phyloP scores from a whole-genome alignment of 1,140 invertebrate genomes.

The Anoplophora glabripennis region DNA sequence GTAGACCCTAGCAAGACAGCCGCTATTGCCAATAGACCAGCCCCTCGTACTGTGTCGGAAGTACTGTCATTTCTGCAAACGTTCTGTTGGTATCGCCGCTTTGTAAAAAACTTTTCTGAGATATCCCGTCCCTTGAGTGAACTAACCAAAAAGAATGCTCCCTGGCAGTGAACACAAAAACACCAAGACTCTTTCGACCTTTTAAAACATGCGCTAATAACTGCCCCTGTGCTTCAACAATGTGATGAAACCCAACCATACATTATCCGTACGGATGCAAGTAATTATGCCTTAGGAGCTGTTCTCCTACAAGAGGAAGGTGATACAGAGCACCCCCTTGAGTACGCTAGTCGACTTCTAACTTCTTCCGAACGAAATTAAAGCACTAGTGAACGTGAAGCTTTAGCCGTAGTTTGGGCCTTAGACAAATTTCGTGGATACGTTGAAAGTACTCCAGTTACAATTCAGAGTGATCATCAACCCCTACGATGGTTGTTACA shows the following conservation, averaged over 20 bases:
- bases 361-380: constrained; percentile 45
- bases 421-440: constrained; percentile 41
- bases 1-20: too few relatives aligned
- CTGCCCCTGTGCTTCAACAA: background rate
- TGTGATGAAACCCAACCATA: background rate
- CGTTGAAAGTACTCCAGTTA: constrained; percentile 41
- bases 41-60: background rate
- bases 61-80: background rate
- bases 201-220: background rate
- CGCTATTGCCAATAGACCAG: background rate
- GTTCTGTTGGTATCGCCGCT: background rate
- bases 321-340: constrained; percentile 37
- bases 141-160: background rate
- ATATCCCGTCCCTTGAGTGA: background rate
- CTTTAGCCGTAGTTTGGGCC: constrained; percentile 49
- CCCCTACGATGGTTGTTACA: constrained; percentile 29
- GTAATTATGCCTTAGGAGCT: constrained; percentile 45
- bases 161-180: background rate
- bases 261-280: constrained; percentile 36
- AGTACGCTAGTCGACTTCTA: constrained; percentile 48
- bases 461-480: constrained; percentile 36
- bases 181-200: background rate
- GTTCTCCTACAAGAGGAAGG: constrained; percentile 36
- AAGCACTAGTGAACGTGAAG: constrained; percentile 42
- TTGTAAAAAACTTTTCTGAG: background rate